Base-by-base conservation (phyloP, 1,140 invertebrate species). In the Ceratoteleas bidentatus region DNA sequence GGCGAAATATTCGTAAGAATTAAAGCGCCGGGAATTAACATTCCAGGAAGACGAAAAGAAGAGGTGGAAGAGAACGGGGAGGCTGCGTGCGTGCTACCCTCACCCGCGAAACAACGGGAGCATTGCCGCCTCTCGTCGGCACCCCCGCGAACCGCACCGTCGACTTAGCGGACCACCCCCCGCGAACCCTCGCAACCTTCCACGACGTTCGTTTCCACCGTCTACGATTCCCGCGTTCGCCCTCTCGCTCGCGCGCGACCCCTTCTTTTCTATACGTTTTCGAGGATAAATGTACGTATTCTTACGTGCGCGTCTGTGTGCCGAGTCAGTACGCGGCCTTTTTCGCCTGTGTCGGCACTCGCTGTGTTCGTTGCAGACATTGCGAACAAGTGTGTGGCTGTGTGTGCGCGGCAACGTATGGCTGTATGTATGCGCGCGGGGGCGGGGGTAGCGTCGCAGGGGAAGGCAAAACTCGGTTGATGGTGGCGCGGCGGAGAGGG, bases 11-110 rank as follows among this genome's bases (percentile, higher is more conserved):
- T 91, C 89, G 89, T 90, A 91, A 91, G 89, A 91, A 91, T 91
- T 91, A 91, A 91, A 91, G 89, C 89, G 85, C 80, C 85, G 86
- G 86, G 90, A 91, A 91, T 91, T 91, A 91, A 91, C 89, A 91
- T 91, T 90, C 90, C 90, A 81, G 77, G 83, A 85, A 87, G 86
- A 81, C 84, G 70, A 77, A 73, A 76, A 73, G 74, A 82, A 77
- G 73, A 74, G 75, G 70, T 65, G 64, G 81, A 72, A 65, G 81
- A 78, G 58, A 68, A 60, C 52, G 38, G 54, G 50, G 78, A 85
- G 79, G 81, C 66, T 82, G 76, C 85, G 88, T 89, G 87, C 88
- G 86, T 90, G 87, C 85, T 85, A 85, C 86, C 87, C 85, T 87
- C 76, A 77, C 85, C 87, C 86, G 78, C 88, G 87, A 90, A 90